Base-by-base conservation (phyloP, 2,797 vertebrate genomes). In the Acipenser ruthenus region DNA sequence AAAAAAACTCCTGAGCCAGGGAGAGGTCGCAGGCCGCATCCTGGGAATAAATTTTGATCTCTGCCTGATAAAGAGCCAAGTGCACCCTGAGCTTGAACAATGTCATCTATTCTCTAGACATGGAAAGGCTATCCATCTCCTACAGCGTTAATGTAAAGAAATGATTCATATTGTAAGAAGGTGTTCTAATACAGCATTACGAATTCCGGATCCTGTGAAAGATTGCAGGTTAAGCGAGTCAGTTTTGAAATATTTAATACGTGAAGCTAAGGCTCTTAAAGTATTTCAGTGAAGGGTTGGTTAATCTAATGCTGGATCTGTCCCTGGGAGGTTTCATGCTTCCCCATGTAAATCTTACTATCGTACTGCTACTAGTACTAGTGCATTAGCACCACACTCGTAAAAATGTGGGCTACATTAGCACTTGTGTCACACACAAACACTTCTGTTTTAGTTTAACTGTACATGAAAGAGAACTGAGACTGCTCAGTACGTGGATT, bases 101-200 rank as follows among this genome's bases (percentile, higher is more conserved):
- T 84, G 81, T 81, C 83, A 82, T 65, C 85, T 80, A 78, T 79
- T 80, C 87, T 82, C 78, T 78, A 80, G 84, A 88, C 88, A 87
- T 85, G 86, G 89, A 91, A 89, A 89, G 90, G 84, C 75, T 84
- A 87, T 89, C 83, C 73, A 76, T 88, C 87, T 87, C 81, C 73
- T 74, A 78, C 82, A 81, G 75, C 85, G 81, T 84, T 92, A 93
- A 93, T 92, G 87, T 82, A 80, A 81, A 75, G 84, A 91, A 91
- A 93, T 92, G 90, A 92, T 93, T 92, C 89, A 90, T 78, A 82
- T 79, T 65, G 81, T 76, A 77, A 85, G 81, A 80, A 78, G 69
- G 77, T 84, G 80, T 82, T 82, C 81, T 90, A 88, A 37, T 37
- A 37, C 23, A 37, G 89, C 89, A 88, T 88, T 90, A 91, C 85